Base-by-base conservation (phyloP, 2,797 vertebrate species). In the Falco biarmicus region DNA sequence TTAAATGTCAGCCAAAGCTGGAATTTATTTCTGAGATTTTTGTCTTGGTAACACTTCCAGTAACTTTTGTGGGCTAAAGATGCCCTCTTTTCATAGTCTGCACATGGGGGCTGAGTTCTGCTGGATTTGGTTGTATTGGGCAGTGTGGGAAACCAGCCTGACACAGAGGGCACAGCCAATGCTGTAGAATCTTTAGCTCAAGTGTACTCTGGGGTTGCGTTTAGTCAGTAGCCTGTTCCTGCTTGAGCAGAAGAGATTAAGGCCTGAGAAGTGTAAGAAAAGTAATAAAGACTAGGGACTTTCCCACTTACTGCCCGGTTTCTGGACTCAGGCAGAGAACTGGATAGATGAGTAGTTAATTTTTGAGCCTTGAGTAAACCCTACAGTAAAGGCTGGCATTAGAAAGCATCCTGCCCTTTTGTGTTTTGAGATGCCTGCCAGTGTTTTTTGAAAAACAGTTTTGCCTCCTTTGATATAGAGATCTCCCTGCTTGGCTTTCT, bases 251-350 rank as follows among this genome's bases (percentile, higher is more conserved):
- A 91, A 71, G 65, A 19, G 13, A 66, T 39, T 59, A 82, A 98
- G 92, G 98, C 96, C 91, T 98, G 97, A 34, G 98, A 97, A 94
- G 98, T 97, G 74, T 97, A 98, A 98, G 97, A 88, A 59, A 81
- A 70, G 47, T 15, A 41, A 28, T 39, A 59, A 78, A 78, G 31
- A 25, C 19, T 53, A 41, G 57, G 48, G 7, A 70, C 57, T 89
- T 95, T 77, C 37, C 25, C 22, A 39, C 41, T 81, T 28, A 41
- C 13, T 61, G 41, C n/a, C 41, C 28, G 17, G 70, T 47, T 66
- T 73, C n/a, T 80, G 70, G 78, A 84, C 20, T 63, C 26, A 4
- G 10, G 26, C 59, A 73, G 28, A 57, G 17, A 87, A 51, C 51
- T 66, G 32, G 45, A 81, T 31, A 59, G 59, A 37, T 31, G 15